Evolutionary conservation across 2,888 invertebrate species (phyloP), one percentile per base, ranked within the genome.

Genomic region (Pseudococcus longispinus): DNA sequence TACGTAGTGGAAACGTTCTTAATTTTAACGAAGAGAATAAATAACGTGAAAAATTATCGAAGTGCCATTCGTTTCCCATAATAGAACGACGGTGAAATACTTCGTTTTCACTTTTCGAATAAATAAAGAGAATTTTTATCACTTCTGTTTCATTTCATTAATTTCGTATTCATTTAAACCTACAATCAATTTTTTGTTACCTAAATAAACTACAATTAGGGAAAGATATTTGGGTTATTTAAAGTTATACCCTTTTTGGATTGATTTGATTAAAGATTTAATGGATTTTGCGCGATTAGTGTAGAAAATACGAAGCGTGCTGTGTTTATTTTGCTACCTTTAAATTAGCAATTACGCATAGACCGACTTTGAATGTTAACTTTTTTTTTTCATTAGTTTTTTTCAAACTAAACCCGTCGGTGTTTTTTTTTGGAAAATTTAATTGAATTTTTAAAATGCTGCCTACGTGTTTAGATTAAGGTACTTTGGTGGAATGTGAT

Each of bases 181-280:
- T 1, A 6, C 29, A 70, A 29, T 70, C 70, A 29, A 70, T 70
- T 70, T 26, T 70, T 60, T 23, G 60, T 60, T 60, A 60, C 60
- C 60, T 11, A 60, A 60, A 60, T 60, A 60, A 60, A 60, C 20
- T 70, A 70, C 70, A 29, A 26, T 29, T 15, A 18, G 29, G 70
- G 29, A 18, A 29, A 70, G 26, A 70, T 70, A 29, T 70, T 29
- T 29, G 8, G 70, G 70, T 70, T 70, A 70, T 70, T 70, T 70
- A 70, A 70, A 70, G 70, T 70, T 70, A 26, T 70, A 29, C 18
- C 29, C 6, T 29, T 70, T n/a, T 29, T 29, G 29, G 70, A 70
- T 29, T 70, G 29, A 70, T 70, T 70, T 70, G 70, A 70, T 70
- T 70, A 70, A 70, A 70, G 26, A 29, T 70, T 70, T 70, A 70